Percentiles rank a stretch among this genome's conserved stretches.
Conservation (phyloP, 2,113 vertebrate genomes). For the Bubo scandiacus region DNA sequence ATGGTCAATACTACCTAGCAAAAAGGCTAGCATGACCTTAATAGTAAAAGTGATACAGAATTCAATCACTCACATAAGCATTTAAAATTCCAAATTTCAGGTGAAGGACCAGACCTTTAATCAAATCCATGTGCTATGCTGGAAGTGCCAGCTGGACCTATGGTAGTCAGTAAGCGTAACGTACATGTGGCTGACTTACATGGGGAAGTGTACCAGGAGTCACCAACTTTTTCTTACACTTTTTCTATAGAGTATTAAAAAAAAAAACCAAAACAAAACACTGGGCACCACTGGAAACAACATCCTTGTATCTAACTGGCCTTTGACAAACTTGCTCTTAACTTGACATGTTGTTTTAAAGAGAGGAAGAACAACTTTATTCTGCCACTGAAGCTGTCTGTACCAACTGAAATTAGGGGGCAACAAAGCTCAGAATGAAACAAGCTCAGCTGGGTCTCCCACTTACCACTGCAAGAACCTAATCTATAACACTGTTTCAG, state of each 20-base stretch:
- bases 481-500: accelerated
- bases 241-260: background rate
- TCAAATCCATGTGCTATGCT: background rate
- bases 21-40: background rate
- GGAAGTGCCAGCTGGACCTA: background rate
- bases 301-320: background rate
- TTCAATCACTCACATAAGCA: background rate
- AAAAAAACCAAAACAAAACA: background rate
- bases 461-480: accelerated
- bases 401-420: background rate
- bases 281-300: background rate
- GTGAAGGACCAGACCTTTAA: background rate
- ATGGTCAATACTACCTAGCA: background rate
- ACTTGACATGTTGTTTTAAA: background rate
- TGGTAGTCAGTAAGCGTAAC: background rate
- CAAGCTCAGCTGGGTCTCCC: background rate
- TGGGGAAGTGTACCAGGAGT: background rate
- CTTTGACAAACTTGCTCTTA: background rate
- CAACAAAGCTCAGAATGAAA: background rate
- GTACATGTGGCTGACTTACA: background rate
- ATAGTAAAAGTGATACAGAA: background rate
- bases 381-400: background rate
- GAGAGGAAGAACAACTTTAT: background rate
- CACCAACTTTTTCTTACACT: background rate
- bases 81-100: background rate